A percentile compares a stretch with the other conserved stretches of the same genome.
phyloP scores from a whole-genome alignment of 2,113 vertebrate species.

The Ciconia stormi region DNA sequence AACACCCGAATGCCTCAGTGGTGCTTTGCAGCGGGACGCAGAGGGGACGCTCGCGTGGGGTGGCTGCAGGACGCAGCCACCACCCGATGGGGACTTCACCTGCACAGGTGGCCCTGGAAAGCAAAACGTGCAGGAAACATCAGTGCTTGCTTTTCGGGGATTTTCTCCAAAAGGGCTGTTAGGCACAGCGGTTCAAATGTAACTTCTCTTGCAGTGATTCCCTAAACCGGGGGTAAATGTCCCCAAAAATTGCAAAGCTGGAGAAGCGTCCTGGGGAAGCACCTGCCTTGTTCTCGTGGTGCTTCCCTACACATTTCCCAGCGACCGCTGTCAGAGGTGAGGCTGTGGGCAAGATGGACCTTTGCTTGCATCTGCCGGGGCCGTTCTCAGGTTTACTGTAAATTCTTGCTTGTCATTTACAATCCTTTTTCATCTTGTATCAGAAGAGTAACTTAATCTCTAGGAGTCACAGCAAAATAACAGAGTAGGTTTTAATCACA shows the following conservation, averaged over 20 bases:
- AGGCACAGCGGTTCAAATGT: fast-evolving
- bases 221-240: background rate
- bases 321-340: background rate
- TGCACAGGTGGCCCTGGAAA: background rate
- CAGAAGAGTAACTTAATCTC: background rate
- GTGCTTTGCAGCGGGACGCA: background rate
- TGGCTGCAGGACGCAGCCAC: background rate
- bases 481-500: background rate
- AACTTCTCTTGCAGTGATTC: background rate
- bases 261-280: background rate
- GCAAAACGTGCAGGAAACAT: background rate
- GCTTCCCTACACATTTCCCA: background rate
- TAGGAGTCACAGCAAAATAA: background rate
- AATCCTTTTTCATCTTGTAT: background rate
- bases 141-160: background rate
- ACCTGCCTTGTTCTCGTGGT: background rate
- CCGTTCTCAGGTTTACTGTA: background rate
- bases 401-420: background rate
- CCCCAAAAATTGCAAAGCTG: fast-evolving
- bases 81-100: background rate
- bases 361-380: fast-evolving
- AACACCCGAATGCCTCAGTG: fast-evolving
- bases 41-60: background rate
- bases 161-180: background rate
- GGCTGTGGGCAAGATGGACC: background rate